These are phyloP conservation scores for Prunella strophiata DNA, from an alignment of 2,797 vertebrate species.

Conservation along the genomic window DNA sequence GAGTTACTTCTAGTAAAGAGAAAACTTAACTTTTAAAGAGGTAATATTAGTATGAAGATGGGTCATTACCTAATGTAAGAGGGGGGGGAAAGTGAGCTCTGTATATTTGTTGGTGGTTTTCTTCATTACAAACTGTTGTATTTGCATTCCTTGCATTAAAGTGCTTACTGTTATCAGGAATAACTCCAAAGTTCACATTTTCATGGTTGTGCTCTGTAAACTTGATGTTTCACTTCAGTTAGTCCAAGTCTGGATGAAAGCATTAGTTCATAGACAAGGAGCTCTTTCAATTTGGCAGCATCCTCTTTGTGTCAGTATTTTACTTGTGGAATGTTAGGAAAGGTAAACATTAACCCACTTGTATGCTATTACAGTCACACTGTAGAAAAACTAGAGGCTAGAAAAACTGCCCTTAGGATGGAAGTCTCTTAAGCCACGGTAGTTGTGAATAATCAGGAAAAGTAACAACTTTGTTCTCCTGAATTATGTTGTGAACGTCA, in stretches of 20 bases:
- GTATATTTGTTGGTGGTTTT: background rate
- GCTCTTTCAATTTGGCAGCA: background rate
- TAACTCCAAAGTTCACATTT: background rate
- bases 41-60: background rate
- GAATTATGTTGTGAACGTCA: background rate
- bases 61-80: background rate
- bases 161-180: background rate
- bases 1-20: background rate
- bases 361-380: fast-evolving
- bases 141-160: background rate
- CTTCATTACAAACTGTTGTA: background rate
- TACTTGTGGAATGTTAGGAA: background rate
- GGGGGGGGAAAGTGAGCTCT: fast-evolving
- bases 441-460: background rate
- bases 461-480: too few relatives aligned
- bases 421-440: background rate
- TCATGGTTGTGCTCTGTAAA: background rate
- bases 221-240: background rate
- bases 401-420: background rate
- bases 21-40: background rate
- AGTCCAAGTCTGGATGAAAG: background rate
- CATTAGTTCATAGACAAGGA: background rate
- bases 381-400: background rate
- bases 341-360: background rate
- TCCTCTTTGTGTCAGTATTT: background rate